phyloP scores from a whole-genome alignment of 2,888 invertebrate species.

The Hirtodrosophila confusa region DNA sequence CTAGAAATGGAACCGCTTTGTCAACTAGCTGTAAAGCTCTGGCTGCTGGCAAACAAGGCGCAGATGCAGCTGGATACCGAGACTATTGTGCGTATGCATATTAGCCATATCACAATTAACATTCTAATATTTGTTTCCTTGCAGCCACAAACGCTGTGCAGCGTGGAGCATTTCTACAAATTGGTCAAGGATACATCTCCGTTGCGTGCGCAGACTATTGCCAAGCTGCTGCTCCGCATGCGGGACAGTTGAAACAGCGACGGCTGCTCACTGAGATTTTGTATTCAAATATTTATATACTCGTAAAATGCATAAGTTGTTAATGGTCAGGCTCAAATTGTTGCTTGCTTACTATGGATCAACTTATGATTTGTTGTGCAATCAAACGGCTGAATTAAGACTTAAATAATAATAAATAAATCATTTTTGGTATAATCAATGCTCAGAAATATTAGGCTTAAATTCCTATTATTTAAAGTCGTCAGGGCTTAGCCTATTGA shows the following conservation, averaged over 20 bases:
- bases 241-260: conserved; percentile 59
- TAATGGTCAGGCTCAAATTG: not conserved
- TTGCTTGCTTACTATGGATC: not conserved
- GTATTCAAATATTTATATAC: not conserved
- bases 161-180: conserved; percentile 71
- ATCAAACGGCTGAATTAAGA: conserved; percentile 52
- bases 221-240: conserved; percentile 66
- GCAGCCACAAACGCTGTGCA: conserved; percentile 72
- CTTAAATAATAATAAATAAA: conserved; percentile 39
- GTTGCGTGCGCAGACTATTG: conserved; percentile 60
- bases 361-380: conserved; percentile 40
- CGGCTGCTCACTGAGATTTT: conserved; percentile 23
- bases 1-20: conserved; percentile 87
- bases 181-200: conserved; percentile 64
- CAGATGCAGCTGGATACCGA: conserved; percentile 85
- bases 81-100: conserved; percentile 69
- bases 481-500: too few relatives aligned
- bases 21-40: conserved; percentile 91
- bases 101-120: not conserved
- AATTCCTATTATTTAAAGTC: too few relatives aligned
- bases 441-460: too few relatives aligned
- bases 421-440: not conserved
- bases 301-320: conserved; percentile 12
- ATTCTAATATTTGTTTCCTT: not conserved
- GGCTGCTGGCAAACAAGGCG: conserved; percentile 91